These are phyloP conservation scores for Bradypus variegatus DNA, from an alignment of 2,797 vertebrate genomes.

Conservation along the genomic window DNA sequence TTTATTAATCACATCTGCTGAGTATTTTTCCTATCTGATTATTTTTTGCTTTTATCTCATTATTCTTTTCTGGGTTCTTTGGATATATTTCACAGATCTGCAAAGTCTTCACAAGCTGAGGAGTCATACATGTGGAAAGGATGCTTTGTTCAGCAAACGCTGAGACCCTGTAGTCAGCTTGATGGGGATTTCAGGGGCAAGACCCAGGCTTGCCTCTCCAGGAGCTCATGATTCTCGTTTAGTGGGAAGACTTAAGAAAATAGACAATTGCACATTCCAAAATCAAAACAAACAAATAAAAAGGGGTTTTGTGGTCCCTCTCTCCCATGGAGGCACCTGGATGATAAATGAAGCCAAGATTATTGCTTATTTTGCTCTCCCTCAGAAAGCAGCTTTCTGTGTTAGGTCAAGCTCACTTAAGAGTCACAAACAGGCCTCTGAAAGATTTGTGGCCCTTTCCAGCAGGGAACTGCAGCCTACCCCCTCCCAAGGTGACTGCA, in stretches of 20 bases:
- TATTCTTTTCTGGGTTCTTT: conserved; percentile 18
- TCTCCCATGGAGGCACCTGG: conserved; percentile 58
- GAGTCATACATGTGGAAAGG: background rate
- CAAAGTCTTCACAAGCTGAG: conserved; percentile 18
- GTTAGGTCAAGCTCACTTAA: conserved; percentile 17
- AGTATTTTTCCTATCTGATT: conserved; percentile 24
- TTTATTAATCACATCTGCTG: background rate
- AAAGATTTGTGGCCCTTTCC: conserved; percentile 37
- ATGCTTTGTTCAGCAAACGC: conserved; percentile 41
- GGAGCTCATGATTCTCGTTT: conserved; percentile 36
- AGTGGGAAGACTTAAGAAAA: conserved; percentile 57
- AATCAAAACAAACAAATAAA: conserved; percentile 55
- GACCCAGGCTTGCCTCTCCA: conserved; percentile 22
- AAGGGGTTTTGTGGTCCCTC: conserved; percentile 41
- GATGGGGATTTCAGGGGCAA: conserved; percentile 32
- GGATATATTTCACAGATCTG: background rate
- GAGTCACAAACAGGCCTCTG: conserved; percentile 29
- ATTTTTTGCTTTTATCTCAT: background rate
- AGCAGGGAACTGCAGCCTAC: background rate
- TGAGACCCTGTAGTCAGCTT: conserved; percentile 8
- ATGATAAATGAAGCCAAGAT: conserved; percentile 53
- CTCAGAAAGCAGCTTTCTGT: conserved; percentile 48
- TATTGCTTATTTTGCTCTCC: conserved; percentile 57
- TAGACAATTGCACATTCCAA: conserved; percentile 49
- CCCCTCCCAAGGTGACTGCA: background rate